Percentiles rank a stretch among this genome's conserved stretches.
These are phyloP conservation scores for Dasysyrphus albostriatus DNA, from an alignment of 2,888 invertebrate species.

Conservation along the genomic window DNA sequence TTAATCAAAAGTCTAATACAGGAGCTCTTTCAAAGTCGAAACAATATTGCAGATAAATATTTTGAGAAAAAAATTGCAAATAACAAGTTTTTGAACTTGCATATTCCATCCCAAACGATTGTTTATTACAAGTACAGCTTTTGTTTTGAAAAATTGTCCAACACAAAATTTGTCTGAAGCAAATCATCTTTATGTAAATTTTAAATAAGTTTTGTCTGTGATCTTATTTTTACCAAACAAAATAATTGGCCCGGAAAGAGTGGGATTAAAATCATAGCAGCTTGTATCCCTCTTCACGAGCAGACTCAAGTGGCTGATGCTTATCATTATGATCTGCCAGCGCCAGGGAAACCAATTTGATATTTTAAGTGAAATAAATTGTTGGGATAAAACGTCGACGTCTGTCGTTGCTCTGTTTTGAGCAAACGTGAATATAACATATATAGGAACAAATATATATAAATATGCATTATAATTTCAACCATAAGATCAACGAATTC, in stretches of 20 bases:
- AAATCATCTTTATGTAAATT: background rate
- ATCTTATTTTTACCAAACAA: slow-evolving; percentile 10
- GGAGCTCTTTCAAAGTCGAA: too few relatives aligned
- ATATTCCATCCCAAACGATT: too few relatives aligned
- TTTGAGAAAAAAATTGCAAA: too few relatives aligned
- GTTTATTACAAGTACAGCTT: too few relatives aligned
- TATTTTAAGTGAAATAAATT: slow-evolving; percentile 73
- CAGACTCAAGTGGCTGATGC: background rate
- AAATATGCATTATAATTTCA: slow-evolving; percentile 34
- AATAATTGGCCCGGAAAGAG: slow-evolving; percentile 39
- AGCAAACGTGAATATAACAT: slow-evolving; percentile 11
- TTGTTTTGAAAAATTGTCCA: slow-evolving; percentile 7
- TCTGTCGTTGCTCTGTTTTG: slow-evolving; percentile 14
- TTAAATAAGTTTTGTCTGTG: background rate
- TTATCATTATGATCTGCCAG: slow-evolving; percentile 40
- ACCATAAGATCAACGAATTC: slow-evolving; percentile 57
- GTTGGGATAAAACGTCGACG: slow-evolving; percentile 44
- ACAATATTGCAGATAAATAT: too few relatives aligned
- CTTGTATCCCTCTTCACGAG: background rate
- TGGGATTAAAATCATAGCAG: slow-evolving; percentile 14
- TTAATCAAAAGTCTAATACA: too few relatives aligned
- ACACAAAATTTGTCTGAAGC: background rate
- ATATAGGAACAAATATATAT: slow-evolving; percentile 17
- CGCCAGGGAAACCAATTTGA: slow-evolving; percentile 23
- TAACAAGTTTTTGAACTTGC: too few relatives aligned